phyloP scores from a whole-genome alignment of 2,113 vertebrate genomes.

The Myrmophylax atrothorax region DNA sequence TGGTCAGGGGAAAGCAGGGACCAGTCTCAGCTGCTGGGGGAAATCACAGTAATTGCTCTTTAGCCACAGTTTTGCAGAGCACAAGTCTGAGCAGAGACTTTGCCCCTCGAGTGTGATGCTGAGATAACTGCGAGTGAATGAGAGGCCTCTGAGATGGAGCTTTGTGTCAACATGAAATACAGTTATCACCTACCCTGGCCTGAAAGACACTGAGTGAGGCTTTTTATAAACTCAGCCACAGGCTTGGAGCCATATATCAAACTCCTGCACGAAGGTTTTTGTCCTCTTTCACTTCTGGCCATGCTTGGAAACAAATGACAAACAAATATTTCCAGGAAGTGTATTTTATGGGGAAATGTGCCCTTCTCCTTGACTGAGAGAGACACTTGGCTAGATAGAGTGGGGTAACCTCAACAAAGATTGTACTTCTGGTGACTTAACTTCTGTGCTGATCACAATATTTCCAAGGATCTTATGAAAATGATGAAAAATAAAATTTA shows the following conservation, averaged over 20 bases:
- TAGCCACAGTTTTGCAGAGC: background rate
- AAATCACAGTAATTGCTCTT: background rate
- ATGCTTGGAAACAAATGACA: background rate
- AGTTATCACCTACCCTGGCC: background rate
- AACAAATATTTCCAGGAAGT: background rate
- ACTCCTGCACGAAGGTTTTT: background rate
- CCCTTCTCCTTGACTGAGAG: background rate
- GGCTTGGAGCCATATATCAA: background rate
- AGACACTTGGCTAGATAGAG: background rate
- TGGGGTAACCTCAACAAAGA: background rate
- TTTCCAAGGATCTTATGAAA: background rate
- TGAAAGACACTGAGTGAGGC: background rate
- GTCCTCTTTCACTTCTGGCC: background rate
- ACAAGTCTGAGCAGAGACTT: background rate
- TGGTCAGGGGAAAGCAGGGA: background rate
- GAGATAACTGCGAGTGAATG: background rate
- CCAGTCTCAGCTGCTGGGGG: background rate
- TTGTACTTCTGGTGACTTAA: background rate
- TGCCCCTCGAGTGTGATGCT: background rate
- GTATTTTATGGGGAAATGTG: background rate
- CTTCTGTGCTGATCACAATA: background rate
- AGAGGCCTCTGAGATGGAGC: background rate
- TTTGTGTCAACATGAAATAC: background rate
- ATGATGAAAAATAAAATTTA: background rate
- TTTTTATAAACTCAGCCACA: background rate